Percentiles rank a stretch among this genome's conserved stretches.
These are phyloP conservation scores for Aphis gossypii DNA, from an alignment of 1,140 invertebrate species.

Conservation along the genomic window DNA sequence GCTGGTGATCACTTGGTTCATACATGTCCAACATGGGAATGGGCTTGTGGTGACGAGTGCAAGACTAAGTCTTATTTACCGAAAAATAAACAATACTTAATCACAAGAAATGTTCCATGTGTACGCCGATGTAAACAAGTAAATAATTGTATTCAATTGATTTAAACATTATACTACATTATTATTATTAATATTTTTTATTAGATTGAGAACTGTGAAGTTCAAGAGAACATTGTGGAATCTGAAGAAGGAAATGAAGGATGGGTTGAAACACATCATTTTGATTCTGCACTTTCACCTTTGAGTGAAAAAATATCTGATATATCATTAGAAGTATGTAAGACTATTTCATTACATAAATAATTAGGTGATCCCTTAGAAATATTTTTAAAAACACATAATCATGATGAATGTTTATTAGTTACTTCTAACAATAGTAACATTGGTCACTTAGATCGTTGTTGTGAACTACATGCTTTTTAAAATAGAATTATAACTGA, in stretches of 20 bases:
- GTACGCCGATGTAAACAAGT: constrained; percentile 92
- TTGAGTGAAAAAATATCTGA: constrained; percentile 17
- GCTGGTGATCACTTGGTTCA: constrained; percentile 98
- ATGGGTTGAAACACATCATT: constrained; percentile 99
- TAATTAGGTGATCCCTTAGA: background rate
- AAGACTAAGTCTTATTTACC: constrained; percentile 89
- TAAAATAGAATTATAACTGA: no score
- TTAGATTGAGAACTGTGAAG: constrained; percentile 88
- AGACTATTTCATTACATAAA: background rate
- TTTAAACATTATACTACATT: constrained; percentile 18
- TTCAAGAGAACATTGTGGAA: constrained; percentile 89
- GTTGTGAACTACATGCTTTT: no score
- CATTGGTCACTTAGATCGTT: no score
- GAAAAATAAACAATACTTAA: constrained; percentile 95
- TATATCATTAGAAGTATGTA: background rate
- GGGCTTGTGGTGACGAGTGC: constrained; percentile 89
- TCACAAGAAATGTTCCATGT: constrained; percentile 96
- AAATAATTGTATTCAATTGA: constrained; percentile 57
- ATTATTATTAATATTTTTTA: constrained; percentile 60
- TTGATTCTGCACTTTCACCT: constrained; percentile 65
- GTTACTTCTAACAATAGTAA: background rate
- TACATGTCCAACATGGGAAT: constrained; percentile 99
- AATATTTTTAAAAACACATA: background rate
- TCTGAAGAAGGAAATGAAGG: constrained; percentile 89
- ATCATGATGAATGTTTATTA: background rate